Evolutionary conservation across 1,140 invertebrate genomes (phyloP).

Genomic region (Aphidius gifuensis): DNA sequence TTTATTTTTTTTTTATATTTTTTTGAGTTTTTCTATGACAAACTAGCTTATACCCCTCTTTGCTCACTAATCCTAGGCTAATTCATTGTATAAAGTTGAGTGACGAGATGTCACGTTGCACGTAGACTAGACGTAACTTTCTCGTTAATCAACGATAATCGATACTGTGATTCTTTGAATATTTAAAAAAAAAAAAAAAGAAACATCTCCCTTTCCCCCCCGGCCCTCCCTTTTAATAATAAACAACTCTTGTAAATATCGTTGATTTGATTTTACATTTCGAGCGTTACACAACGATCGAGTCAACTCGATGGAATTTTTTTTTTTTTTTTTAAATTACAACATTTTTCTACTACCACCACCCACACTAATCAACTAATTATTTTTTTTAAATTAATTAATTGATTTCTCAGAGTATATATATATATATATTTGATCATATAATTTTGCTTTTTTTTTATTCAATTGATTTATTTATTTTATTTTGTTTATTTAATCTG

Average conservation of each 20-base stretch:
- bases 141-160: constrained; percentile 7
- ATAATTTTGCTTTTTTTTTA: too few relatives aligned
- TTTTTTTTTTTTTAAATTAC: background rate
- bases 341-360: constrained; percentile 11
- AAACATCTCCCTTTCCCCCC: background rate
- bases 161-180: constrained; percentile 2
- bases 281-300: constrained; percentile 6
- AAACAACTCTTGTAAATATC: too few relatives aligned
- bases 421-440: too few relatives aligned
- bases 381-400: background rate
- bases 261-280: too few relatives aligned
- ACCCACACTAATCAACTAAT: background rate
- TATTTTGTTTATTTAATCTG: constrained; percentile 2
- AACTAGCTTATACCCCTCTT: constrained; percentile 7
- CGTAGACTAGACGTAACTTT: constrained; percentile 22
- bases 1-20: background rate
- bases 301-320: constrained; percentile 17
- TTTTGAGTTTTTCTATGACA: background rate
- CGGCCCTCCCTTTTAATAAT: too few relatives aligned
- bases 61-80: constrained; percentile 10
- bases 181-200: background rate
- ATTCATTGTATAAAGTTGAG: constrained; percentile 6
- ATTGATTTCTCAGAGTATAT: background rate
- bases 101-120: constrained; percentile 17
- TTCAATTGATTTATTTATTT: background rate